Base-by-base conservation (phyloP, 1,140 invertebrate species). In the Apocrypta bakeri region DNA sequence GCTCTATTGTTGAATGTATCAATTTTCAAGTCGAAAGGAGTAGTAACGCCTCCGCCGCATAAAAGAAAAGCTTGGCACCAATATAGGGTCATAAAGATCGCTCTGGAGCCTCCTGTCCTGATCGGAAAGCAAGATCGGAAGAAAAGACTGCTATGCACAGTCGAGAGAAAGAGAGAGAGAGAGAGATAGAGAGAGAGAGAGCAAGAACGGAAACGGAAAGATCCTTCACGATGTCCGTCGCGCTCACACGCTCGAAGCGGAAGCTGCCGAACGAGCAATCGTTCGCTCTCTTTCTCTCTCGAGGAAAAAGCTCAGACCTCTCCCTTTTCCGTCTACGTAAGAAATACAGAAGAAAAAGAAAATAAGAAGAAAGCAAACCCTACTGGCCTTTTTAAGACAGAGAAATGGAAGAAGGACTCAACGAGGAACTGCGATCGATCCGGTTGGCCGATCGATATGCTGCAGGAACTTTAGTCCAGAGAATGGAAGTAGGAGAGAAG, bases 201-300 rank as follows among this genome's bases (percentile, higher is more conserved):
- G 17, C 27, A 75, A 63, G 25, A 56, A 66, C 17, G 25, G 42
- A 33, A 69, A 33, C 68, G 31, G 68, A 69, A 69, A 69, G 68
- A 69, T 69, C 17, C 31, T 69, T 31, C 68, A 33, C 68, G 29
- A 69, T 69, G 68, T 69, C 68, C 68, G 68, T 69, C 68, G 68
- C 29, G 25, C 12, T 6, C 48, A 7, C 6, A 56, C 29, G 25
- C 11, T 6, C 14, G 21, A 17, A n/a, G 48, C 48, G 48, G 21
- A n/a, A 56, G 42, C 14, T 17, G 14, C 42, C 12, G 42, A 48
- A 48, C 42, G 14, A 48, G 66, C 66, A 6, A 29, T 14, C 29
- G 25, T 9, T 29, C 17, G 68, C 14, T 69, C 27, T 31, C 17
- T 29, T 7, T 29, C 14, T 69, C 27, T 31, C 12, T 31, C 24